These are phyloP conservation scores for Eretmochelys imbricata DNA, from an alignment of 2,113 vertebrate species.

Conservation along the genomic window DNA sequence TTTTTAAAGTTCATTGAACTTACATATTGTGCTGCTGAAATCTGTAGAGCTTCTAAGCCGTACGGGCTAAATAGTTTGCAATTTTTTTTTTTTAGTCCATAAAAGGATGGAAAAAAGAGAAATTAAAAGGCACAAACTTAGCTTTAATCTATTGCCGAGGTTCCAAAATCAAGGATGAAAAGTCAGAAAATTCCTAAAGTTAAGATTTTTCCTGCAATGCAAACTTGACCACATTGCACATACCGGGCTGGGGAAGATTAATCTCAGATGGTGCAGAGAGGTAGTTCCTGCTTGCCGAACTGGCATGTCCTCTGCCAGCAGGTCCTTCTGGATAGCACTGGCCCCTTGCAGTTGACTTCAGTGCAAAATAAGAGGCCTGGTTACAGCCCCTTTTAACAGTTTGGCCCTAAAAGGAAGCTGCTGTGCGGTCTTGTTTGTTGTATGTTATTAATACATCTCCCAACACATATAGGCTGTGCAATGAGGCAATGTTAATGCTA, in stretches of 20 bases:
- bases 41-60: background rate
- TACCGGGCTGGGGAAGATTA: no score
- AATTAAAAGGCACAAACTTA: background rate
- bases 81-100: background rate
- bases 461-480: background rate
- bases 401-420: background rate
- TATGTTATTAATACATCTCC: background rate
- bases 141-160: rapidly evolving
- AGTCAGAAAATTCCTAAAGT: rapidly evolving
- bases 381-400: background rate
- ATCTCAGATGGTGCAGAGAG: background rate
- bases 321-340: background rate
- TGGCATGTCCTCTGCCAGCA: rapidly evolving
- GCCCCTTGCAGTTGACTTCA: background rate
- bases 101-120: background rate
- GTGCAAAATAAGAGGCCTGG: background rate
- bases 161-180: background rate
- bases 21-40: background rate
- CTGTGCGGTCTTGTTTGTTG: background rate
- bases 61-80: background rate
- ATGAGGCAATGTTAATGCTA: background rate
- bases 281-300: background rate
- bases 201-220: background rate
- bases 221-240: rapidly evolving
- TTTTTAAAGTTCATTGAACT: background rate